Conservation (phyloP, 2,888 invertebrate species). For the Ochropacha duplaris region DNA sequence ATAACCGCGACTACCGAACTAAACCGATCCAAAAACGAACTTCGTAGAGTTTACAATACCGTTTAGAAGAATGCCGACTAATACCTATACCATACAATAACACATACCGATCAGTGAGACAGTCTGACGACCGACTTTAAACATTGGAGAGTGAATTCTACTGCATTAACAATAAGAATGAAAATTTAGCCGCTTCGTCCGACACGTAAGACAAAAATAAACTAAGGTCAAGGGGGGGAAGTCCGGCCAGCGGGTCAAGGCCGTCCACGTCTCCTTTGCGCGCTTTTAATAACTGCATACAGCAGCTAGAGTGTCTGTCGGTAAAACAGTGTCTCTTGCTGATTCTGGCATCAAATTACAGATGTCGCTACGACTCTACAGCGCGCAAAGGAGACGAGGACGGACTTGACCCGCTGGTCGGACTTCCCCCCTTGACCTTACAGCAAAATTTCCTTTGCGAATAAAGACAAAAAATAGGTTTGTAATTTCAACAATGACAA, state of each 20-base stretch:
- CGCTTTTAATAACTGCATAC: no score
- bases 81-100: slow-evolving; percentile 35
- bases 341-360: no score
- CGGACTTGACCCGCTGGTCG: no score
- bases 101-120: slow-evolving; percentile 58
- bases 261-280: no score
- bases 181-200: not conserved
- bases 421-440: no score
- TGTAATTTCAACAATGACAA: no score
- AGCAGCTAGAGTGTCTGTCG: no score
- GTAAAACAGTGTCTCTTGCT: no score
- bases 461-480: not conserved
- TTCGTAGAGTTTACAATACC: slow-evolving; percentile 33
- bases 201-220: slow-evolving; percentile 1
- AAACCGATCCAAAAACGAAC: slow-evolving; percentile 35
- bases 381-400: no score
- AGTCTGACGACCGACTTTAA: slow-evolving; percentile 14
- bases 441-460: not conserved
- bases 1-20: slow-evolving; percentile 11
- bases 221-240: no score
- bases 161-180: not conserved
- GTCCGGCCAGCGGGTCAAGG: no score
- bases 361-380: no score
- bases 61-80: slow-evolving; percentile 35
- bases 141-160: not conserved